Evolutionary conservation across 1,140 invertebrate genomes (phyloP).

Genomic region (Musca domestica): DNA sequence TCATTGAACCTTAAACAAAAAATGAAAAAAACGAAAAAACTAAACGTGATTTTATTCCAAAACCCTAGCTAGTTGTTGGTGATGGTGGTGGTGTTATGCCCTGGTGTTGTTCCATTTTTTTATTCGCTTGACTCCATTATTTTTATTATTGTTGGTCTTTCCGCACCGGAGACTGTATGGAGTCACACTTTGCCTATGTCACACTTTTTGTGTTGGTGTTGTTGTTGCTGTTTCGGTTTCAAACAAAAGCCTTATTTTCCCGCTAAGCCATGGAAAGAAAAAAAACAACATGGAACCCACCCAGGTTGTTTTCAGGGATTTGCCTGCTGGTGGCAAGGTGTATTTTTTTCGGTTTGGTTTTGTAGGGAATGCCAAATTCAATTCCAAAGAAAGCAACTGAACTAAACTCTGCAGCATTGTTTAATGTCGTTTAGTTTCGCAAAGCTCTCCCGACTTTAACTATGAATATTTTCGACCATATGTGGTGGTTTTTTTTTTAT

Average conservation of each 20-base stretch:
- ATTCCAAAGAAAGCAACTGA: too few relatives aligned
- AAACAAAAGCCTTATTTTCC: slow-evolving; percentile 17
- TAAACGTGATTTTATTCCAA: neutral
- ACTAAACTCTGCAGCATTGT: too few relatives aligned
- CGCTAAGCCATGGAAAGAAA: neutral
- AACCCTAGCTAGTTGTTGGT: neutral
- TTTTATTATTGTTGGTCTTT: neutral
- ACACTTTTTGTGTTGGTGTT: slow-evolving; percentile 10
- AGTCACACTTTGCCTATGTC: slow-evolving; percentile 22
- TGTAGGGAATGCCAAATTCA: too few relatives aligned
- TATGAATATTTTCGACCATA: neutral
- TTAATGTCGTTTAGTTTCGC: too few relatives aligned
- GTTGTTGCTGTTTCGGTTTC: neutral
- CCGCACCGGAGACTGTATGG: slow-evolving; percentile 1
- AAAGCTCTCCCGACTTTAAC: neutral
- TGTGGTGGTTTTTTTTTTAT: too few relatives aligned
- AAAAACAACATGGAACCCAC: too few relatives aligned
- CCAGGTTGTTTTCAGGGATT: neutral
- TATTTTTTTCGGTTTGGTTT: neutral
- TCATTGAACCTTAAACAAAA: slow-evolving; percentile 17
- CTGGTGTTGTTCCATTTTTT: too few relatives aligned
- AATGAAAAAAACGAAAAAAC: neutral
- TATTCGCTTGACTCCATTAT: neutral
- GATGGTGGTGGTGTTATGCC: too few relatives aligned
- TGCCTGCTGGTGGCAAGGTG: neutral